Base-by-base conservation (phyloP, 2,113 vertebrate species). In the Penelope pileata region DNA sequence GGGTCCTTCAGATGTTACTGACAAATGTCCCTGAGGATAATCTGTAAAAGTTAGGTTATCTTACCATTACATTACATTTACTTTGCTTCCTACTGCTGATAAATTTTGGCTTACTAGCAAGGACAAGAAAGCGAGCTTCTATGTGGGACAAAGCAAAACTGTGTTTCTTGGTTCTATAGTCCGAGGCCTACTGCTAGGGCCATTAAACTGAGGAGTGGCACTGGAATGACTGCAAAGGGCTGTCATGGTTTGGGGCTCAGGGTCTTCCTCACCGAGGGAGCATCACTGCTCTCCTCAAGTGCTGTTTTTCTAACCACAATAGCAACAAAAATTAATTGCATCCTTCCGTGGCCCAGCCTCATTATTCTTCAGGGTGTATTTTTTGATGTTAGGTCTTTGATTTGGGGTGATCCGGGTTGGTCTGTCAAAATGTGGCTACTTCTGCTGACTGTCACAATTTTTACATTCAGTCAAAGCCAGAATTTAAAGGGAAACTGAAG, bases 371-470 rank as follows among this genome's bases (percentile, higher is more conserved):
- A 63, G 70, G 40, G 50, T 45, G 5, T 38, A 12, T 45, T 68
- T 86, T 94, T 79, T 94, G 40, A 82, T 84, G 50, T 58, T 38
- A 64, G 12, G 22, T 42, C 89, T 94, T 85, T 82, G 56, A 86
- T 82, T 86, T 56, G 68, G 91, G 58, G 73, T 79, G 66, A 84
- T 86, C 40, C 0, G 15, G 21, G 15, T 38, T 42, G 43, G 8
- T 53, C 24, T 89, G 81, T 66, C 40, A 75, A 62, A 92, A 78
- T 30, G 15, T 12, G 30, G 32, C 48, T 78, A 26, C 30, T 88
- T 67, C 68, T 78, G 62, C 38, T 60, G 78, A 58, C 48, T 91
- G 51, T 34, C 40, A 51, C 0, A 0, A 43, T 42, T 92, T 82
- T 60, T 54, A 43, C 18, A 67, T 53, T 66, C 62, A 58, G 26